Evolutionary conservation across 2,797 vertebrate genomes (phyloP), one percentile per base, ranked within the genome.

Genomic region (Enteromius trimaculatus): DNA sequence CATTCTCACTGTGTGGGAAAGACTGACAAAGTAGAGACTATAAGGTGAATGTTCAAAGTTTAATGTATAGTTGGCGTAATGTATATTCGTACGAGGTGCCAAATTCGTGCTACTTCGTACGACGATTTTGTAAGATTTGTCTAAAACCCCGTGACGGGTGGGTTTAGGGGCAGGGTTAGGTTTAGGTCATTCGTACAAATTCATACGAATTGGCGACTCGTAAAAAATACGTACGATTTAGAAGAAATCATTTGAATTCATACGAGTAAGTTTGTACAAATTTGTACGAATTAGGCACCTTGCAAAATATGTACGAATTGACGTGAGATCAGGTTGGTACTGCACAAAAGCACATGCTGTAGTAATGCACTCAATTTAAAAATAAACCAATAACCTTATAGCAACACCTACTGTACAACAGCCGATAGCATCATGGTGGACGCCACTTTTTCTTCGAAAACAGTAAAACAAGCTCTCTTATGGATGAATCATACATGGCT

Each of bases 31-130:
- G 49, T 53, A 14, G 13, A 39, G 14, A 3, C 19, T 37, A 31
- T 37, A 31, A 21, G 64, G 74, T 51, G 37, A 47, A 21, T 78
- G 68, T 82, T 26, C 79, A 80, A 82, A 82, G 81, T 84, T 74
- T 62, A 84, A 64, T 72, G 77, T 78, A 72, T 10, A 29, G 6
- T 29, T n/a, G n/a, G n/a, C n/a, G n/a, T 37, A 0, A 1, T 37
- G 7, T 6, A 1, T 37, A 37, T 7, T 37, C 37, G 37, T 7
- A 7, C 37, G 37, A 37, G 6, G 37, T 37, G 37, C 37, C 37
- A 37, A 37, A 37, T 37, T 37, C 37, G 37, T 37, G 37, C 37
- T 37, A 37, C 37, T 37, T 37, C 34, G 34, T 37, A 37, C 34
- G 0, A 37, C 6, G 34, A 37, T 37, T 37, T 37, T 37, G 5